Base-by-base conservation (phyloP, 2,888 invertebrate genomes). In the Sinopyrophorus schimmeli region DNA sequence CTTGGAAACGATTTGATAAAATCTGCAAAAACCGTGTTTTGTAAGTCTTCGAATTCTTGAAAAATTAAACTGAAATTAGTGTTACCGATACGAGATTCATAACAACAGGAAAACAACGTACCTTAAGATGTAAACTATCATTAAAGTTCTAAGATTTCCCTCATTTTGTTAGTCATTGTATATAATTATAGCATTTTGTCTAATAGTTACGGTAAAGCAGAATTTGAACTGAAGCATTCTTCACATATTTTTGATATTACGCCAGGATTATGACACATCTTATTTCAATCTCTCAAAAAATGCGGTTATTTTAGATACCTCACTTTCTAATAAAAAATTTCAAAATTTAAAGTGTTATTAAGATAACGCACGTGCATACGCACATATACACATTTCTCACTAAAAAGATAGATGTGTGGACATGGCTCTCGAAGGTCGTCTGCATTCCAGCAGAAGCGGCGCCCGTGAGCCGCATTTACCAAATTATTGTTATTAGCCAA, bases 391-490 rank as follows among this genome's bases (percentile, higher is more conserved):
- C 10, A 32, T 20, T 21, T 20, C 21, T 27, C 21, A 26, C 21
- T 40, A 41, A 42, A 32, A 39, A 39, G 53, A 54, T 54, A 32
- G 37, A 50, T 40, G 42, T 49, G 53, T 41, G 48, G 42, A 42
- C 26, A 50, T 46, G 31, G 24, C 24, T 31, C 37, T 47, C 59
- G 66, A 67, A 67, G 67, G 67, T 63, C 66, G 65, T 59, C 66
- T 57, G 63, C 67, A 67, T 67, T 67, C 67, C 62, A 57, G 32
- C 51, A 60, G 55, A 55, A 55, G 55, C 55, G 65, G 66, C 63
- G 65, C 65, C 63, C 63, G 58, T 58, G 44, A 55, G 44, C 49
- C 52, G 61, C 59, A 64, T 57, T 54, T 54, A 54, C 53, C 53
- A 54, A 56, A 56, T 56, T 56, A 51, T 56, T 48, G 39, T 54